These are phyloP conservation scores for Cerastis rubricosa DNA, from an alignment of 2,888 invertebrate species.

Conservation along the genomic window DNA sequence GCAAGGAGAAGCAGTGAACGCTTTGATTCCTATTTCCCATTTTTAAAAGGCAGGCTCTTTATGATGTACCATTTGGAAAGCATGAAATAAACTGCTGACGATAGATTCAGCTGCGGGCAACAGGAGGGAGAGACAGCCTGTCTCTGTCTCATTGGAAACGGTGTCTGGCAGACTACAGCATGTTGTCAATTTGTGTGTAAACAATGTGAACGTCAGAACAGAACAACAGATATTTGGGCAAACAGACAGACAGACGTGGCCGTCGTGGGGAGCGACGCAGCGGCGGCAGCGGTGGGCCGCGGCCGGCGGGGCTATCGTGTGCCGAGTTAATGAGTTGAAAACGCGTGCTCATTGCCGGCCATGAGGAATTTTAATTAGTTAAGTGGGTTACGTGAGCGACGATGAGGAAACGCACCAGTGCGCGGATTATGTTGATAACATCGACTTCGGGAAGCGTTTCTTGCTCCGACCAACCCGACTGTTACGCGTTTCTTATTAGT, in stretches of 20 bases:
- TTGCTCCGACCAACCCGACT: slow-evolving; percentile 55
- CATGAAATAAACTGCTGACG: not conserved
- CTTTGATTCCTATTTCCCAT: not conserved
- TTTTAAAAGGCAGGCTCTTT: not conserved
- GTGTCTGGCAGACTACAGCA: slow-evolving; percentile 7
- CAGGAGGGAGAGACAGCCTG: not conserved
- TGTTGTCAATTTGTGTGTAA: slow-evolving; percentile 23
- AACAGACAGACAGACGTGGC: slow-evolving; percentile 26
- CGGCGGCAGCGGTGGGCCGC: slow-evolving; percentile 18
- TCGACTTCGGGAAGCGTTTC: slow-evolving; percentile 68
- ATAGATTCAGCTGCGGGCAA: not conserved
- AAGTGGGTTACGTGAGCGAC: slow-evolving; percentile 80
- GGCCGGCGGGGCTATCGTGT: slow-evolving; percentile 58
- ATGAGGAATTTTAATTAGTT: slow-evolving; percentile 85
- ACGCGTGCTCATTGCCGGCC: slow-evolving; percentile 79
- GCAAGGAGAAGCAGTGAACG: not conserved
- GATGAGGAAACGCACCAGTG: slow-evolving; percentile 76
- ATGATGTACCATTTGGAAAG: not conserved
- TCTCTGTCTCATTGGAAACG: slow-evolving; percentile 1
- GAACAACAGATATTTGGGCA: slow-evolving; percentile 19
- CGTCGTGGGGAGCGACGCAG: slow-evolving; percentile 5
- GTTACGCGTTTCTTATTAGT: slow-evolving; percentile 58
- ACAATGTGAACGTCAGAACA: slow-evolving; percentile 27
- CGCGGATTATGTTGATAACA: slow-evolving; percentile 74
- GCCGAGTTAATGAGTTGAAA: slow-evolving; percentile 79